Conservation (phyloP, 2,113 vertebrate species). For the Prunella fulvescens region DNA sequence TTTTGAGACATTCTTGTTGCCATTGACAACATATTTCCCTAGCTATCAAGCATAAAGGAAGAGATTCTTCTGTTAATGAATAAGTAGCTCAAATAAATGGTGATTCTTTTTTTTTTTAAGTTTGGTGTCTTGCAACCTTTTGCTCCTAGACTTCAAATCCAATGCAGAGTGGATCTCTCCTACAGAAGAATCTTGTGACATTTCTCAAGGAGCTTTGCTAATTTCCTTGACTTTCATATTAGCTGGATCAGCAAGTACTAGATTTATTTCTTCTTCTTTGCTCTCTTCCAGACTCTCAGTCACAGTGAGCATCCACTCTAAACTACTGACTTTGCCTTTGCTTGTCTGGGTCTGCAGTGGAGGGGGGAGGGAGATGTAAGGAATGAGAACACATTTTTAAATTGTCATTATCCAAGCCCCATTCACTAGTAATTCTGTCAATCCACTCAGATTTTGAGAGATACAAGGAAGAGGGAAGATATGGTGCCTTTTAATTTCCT, state of each 20-base stretch:
- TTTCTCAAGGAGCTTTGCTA: constrained; percentile 35
- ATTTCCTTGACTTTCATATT: constrained; percentile 46
- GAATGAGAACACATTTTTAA: background rate
- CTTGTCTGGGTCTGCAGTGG: fast-evolving
- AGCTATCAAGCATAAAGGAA: background rate
- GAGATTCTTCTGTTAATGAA: background rate
- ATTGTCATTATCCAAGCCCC: background rate
- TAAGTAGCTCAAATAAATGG: background rate
- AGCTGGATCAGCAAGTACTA: constrained; percentile 39
- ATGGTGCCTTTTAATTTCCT: background rate
- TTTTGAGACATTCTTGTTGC: background rate
- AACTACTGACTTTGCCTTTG: background rate
- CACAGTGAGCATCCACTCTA: background rate
- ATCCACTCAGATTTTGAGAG: background rate
- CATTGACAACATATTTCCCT: background rate
- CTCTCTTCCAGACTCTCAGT: background rate
- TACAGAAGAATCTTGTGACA: constrained; percentile 5
- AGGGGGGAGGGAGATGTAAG: background rate
- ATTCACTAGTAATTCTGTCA: background rate
- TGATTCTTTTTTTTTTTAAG: background rate
- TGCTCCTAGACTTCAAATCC: background rate
- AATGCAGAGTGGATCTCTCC: background rate
- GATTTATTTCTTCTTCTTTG: background rate
- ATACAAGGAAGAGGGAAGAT: background rate
- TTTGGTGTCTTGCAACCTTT: background rate